Evolutionary conservation across 2,888 invertebrate species (phyloP).

Genomic region (Scaeva pyrastri): DNA sequence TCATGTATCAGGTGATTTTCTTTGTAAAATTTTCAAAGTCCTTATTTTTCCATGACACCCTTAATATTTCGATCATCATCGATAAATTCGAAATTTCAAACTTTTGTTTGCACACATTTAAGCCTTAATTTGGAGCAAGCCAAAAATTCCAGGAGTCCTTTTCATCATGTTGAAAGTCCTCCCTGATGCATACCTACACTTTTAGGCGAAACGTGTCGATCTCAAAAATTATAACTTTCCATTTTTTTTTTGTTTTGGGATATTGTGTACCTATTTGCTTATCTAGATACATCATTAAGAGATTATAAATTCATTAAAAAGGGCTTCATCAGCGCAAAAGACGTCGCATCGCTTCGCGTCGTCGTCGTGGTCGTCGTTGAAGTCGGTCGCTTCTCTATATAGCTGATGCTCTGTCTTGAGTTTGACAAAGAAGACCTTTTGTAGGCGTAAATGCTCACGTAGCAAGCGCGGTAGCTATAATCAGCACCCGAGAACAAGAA

Average conservation of each 20-base stretch:
- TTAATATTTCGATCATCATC: neutral
- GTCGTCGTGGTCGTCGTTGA: neutral
- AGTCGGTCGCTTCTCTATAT: neutral
- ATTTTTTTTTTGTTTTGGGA: constrained; percentile 19
- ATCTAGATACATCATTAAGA: constrained; percentile 75
- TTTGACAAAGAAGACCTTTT: constrained; percentile 4
- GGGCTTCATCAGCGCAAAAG: constrained; percentile 54
- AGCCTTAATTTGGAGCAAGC: neutral
- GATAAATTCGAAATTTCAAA: neutral
- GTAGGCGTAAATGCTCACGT: constrained; percentile 77
- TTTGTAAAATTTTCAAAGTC: too few species aligned
- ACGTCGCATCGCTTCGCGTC: neutral
- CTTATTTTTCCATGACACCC: too few species aligned
- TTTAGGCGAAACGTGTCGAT: constrained; percentile 69
- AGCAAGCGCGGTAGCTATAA: constrained; percentile 78
- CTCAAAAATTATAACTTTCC: constrained; percentile 63
- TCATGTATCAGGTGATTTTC: too few species aligned
- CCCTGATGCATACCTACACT: neutral
- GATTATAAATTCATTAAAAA: constrained; percentile 77
- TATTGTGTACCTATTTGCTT: constrained; percentile 52
- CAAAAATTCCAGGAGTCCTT: neutral
- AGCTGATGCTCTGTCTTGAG: too few species aligned
- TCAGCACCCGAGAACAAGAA: constrained; percentile 73
- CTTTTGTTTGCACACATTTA: neutral
- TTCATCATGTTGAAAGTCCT: neutral